Evolutionary conservation across 2,113 vertebrate species (phyloP).

Genomic region (Mustela nigripes): DNA sequence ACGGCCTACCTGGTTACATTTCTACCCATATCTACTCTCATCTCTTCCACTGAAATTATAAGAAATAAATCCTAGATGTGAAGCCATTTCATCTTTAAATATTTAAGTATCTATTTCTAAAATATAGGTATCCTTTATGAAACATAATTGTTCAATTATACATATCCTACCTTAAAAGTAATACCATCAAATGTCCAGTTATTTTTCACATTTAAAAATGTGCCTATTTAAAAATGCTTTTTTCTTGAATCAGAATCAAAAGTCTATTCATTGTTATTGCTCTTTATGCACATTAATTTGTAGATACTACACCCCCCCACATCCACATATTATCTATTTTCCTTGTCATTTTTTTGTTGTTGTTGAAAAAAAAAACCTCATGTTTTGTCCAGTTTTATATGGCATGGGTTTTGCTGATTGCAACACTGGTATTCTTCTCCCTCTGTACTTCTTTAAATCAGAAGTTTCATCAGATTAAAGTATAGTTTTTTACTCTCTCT

Average conservation of each 20-base stretch:
- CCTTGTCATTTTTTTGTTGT: neutral
- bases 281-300: neutral
- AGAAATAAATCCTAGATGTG: conserved; percentile 24
- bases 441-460: neutral
- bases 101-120: conserved; percentile 24
- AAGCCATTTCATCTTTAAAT: conserved; percentile 33
- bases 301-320: neutral
- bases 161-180: neutral
- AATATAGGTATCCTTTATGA: neutral
- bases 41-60: conserved; percentile 33
- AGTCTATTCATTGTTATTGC: neutral
- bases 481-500: neutral
- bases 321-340: neutral
- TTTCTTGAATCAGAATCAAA: neutral
- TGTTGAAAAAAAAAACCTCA: neutral
- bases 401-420: neutral
- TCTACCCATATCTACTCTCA: neutral
- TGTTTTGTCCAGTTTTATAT: neutral
- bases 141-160: neutral
- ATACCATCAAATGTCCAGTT: neutral
- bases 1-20: neutral
- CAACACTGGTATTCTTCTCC: neutral
- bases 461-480: neutral
- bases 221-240: neutral
- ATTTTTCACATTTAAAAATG: conserved; percentile 12